Base-by-base conservation (phyloP, 2,113 vertebrate species). In the Clarias macrocephalus region DNA sequence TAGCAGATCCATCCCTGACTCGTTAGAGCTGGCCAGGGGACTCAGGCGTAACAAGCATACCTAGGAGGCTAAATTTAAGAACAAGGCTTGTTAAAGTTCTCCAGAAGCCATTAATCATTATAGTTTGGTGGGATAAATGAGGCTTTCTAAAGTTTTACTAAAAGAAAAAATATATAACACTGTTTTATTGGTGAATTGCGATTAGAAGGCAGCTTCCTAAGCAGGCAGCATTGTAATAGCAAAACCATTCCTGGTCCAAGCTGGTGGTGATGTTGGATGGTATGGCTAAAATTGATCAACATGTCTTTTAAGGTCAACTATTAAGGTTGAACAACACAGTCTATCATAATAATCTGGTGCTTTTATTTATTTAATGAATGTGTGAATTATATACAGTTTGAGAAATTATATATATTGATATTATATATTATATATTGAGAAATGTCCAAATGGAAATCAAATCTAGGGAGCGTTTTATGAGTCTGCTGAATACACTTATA, bases 51-150 rank as follows among this genome's bases (percentile, higher is more conserved):
- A 23, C n/a, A 60, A 23, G 30, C 63, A 42, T 70, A 80, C 84
- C 80, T 76, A 10, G 23, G 81, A 48, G 85, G 54, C 84, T 82
- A 30, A 88, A 66, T 48, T 68, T 48, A 79, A 87, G 75, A 80
- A 84, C 83, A 25, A 1, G 28, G 85, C 56, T 66, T 66, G 60
- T 89, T 37, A 80, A 89, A 76, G 83, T 83, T 85, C 77, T 80
- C 23, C 37, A 56, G 13, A 59, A 77, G 23, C 21, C 30, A 60
- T 81, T 81, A 37, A 42, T 81, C 57, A 81, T 81, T 30, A 15
- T 42, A 30, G 79, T 60, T 30, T 37, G 19, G 25, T 62, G 10
- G 57, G 56, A 25, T 11, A 62, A 81, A 25, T 56, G 12, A 6
- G 23, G 1, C 13, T 3, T 77, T 77, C 11, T 28, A 56, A 76